phyloP scores from a whole-genome alignment of 1,140 invertebrate species.

The Bombus fervidus region DNA sequence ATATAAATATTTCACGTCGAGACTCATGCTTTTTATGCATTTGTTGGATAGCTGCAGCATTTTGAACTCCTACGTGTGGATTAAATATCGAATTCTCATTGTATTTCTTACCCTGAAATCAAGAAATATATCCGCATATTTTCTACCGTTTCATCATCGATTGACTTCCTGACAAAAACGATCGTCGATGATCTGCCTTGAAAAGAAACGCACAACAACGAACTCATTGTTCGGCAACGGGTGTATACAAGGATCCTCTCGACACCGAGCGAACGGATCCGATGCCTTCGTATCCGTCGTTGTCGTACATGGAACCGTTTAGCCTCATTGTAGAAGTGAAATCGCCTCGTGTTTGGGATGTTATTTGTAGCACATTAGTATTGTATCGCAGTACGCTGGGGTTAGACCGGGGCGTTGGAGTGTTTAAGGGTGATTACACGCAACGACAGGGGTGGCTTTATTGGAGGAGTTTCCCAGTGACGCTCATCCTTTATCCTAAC shows the following conservation, averaged over 20 bases:
- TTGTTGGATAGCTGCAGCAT: no score
- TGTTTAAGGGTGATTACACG: conserved; percentile 83
- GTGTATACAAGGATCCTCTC: conserved; percentile 48
- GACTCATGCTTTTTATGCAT: no score
- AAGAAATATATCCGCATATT: not conserved
- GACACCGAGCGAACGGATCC: conserved; percentile 46
- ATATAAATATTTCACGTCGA: no score
- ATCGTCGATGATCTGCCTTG: not conserved
- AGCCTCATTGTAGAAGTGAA: conserved; percentile 80
- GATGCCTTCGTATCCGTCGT: conserved; percentile 29
- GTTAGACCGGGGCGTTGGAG: conserved; percentile 79
- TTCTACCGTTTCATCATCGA: not conserved
- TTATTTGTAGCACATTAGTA: conserved; percentile 83
- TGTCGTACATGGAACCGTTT: conserved; percentile 58
- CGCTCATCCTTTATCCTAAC: conserved; percentile 65
- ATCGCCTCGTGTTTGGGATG: conserved; percentile 81
- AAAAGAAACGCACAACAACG: conserved; percentile 33
- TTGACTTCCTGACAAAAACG: conserved; percentile 29
- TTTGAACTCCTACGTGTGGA: no score
- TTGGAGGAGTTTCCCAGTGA: conserved; percentile 75
- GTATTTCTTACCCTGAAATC: not conserved
- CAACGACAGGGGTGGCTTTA: conserved; percentile 82
- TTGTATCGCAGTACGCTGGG: conserved; percentile 77
- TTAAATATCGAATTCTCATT: not conserved
- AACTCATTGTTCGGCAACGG: conserved; percentile 39